Evolutionary conservation across 2,888 invertebrate species (phyloP).

Genomic region (Acleris literana): DNA sequence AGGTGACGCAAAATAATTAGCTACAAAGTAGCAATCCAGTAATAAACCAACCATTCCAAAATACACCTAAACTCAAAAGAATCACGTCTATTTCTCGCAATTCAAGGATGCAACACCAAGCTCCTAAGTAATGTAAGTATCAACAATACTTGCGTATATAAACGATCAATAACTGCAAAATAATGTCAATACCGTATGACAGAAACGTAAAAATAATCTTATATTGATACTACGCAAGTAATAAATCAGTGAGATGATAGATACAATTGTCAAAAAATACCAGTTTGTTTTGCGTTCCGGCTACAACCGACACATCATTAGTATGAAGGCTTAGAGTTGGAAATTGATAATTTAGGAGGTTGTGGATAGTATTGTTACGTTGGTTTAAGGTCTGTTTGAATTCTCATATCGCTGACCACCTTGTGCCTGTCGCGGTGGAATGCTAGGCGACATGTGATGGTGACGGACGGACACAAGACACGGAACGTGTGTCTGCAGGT

Average conservation of each 20-base stretch:
- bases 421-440: constrained; percentile 49
- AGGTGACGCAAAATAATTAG: constrained; percentile 54
- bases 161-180: constrained; percentile 40
- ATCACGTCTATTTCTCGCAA: background rate
- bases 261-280: constrained; percentile 42
- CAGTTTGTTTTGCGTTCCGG: constrained; percentile 7
- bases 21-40: constrained; percentile 50
- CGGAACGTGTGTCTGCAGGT: constrained; percentile 40
- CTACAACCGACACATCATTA: constrained; percentile 8
- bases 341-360: constrained; percentile 26
- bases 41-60: constrained; percentile 20
- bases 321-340: constrained; percentile 18
- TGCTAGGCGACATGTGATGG: constrained; percentile 37
- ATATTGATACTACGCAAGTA: constrained; percentile 45
- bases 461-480: constrained; percentile 29
- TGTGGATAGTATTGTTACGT: background rate
- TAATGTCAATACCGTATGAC: constrained; percentile 44
- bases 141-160: background rate
- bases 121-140: too few relatives aligned
- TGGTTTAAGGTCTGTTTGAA: constrained; percentile 45
- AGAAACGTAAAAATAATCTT: constrained; percentile 44
- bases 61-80: background rate
- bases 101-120: too few relatives aligned
- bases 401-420: constrained; percentile 52
- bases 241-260: constrained; percentile 53